Base-by-base conservation (phyloP, 1,140 invertebrate species). In the Alviniconcha marisindica region DNA sequence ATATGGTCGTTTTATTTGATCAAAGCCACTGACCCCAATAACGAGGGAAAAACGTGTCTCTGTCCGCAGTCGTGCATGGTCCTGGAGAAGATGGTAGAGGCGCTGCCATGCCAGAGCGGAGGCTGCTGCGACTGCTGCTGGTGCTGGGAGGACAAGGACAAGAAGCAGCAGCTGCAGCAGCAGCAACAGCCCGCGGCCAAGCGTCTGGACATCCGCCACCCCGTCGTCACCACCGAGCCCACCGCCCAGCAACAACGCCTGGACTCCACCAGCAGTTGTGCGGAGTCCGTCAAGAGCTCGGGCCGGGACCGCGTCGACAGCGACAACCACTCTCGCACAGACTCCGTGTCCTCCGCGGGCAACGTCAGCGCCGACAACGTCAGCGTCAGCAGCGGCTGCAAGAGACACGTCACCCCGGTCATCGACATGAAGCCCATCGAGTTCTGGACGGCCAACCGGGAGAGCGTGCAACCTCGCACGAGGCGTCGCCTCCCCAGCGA, bases 391-490 rank as follows among this genome's bases (percentile, higher is more conserved):
- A 92, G 81, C 14, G 88, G 91, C 42, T 90, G 86, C 81, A 86
- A 87, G 44, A 86, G 89, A 69, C 86, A 88, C 21, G 86, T 88
- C 0, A 93, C 92, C n/a, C 93, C 93, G 0, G 85, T 93, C 28
- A 93, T 93, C 78, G 93, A 93, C 83, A 92, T 93, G 90, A 93
- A 92, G 73, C 93, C 93, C n/a, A 93, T 93, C 44, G 93, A 93
- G 83, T 93, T 93, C 87, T 93, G 93, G 93, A 89, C 93, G 14
- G 92, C 92, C n/a, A 92, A 90, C 83, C 87, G 88, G 79, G 92
- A 93, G 84, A 91, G 85, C 36, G 90, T 93, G 21, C 92, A 93
- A 85, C 92, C 93, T 84, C 38, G 90, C 93, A 15, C 92, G 93
- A 83, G 92, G 91, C 87, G 91, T 5, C 87, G 89, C 54, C 86